These are phyloP conservation scores for Sciurus vulgaris DNA, from an alignment of 2,797 vertebrate genomes.

Conservation along the genomic window DNA sequence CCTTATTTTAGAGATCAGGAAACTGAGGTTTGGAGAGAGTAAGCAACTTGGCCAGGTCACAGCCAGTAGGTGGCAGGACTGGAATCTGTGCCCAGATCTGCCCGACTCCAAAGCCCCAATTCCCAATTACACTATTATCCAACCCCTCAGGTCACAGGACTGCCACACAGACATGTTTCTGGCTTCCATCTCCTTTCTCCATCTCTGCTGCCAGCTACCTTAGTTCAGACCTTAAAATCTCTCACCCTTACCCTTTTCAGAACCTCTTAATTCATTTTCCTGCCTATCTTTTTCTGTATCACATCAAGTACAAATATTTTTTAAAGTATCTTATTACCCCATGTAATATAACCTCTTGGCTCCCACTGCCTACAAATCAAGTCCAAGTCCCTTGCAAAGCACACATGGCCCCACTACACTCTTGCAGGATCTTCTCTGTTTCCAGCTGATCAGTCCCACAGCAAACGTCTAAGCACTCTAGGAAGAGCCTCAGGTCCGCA, in stretches of 20 bases:
- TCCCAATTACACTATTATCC: neutral
- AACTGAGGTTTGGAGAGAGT: neutral
- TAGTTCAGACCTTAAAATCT: neutral
- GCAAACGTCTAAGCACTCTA: rapidly evolving
- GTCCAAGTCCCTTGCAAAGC: neutral
- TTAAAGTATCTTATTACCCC: neutral
- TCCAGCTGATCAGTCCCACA: no score
- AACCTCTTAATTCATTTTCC: neutral
- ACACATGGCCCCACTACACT: neutral
- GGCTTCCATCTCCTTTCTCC: neutral
- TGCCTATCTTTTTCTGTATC: neutral
- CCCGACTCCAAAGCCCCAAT: neutral
- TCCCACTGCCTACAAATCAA: neutral
- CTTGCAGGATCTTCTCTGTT: neutral
- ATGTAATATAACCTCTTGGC: neutral
- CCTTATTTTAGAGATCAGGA: neutral
- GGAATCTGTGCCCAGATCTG: neutral
- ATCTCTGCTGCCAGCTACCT: neutral
- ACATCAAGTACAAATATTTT: neutral
- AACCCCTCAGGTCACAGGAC: no score
- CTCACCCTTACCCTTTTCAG: neutral
- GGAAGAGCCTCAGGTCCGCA: neutral
- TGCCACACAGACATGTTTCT: neutral
- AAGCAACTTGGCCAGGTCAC: neutral
- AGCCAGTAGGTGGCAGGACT: neutral